Base-by-base conservation (phyloP, 2,888 invertebrate genomes). In the Drosophila maculinotata region DNA sequence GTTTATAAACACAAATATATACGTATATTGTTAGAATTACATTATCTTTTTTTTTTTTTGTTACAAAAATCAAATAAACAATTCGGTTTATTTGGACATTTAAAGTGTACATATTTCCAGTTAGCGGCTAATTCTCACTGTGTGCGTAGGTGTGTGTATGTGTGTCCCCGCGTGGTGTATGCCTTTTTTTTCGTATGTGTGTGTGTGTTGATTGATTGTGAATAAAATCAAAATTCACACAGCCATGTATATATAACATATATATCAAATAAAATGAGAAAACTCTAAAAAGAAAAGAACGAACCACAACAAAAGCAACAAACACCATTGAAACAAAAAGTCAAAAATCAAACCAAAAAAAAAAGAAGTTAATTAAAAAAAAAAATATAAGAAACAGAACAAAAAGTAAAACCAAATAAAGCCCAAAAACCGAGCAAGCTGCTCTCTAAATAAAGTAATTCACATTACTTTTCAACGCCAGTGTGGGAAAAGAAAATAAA, bases 61-160 rank as follows among this genome's bases (percentile, higher is more conserved):
- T 12, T 62, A n/a, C n/a, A n/a, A 25, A 15, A 39, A 9, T 31
- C 2, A 20, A 31, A 7, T 15, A 1, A 20, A 20, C 5, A 12
- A 10, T 33, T 64, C 20, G 17, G 25, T 23, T 47, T 14, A 28
- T 15, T 33, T 12, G 15, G n/a, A 41, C 17, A 49, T 17, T 57
- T 17, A 0, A 30, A 63, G 36, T 56, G 64, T 56, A n/a, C n/a
- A n/a, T n/a, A 44, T 38, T 44, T 15, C 17, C 4, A 44, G 10
- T 30, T 41, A 54, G 65, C 70, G 56, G 25, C 56, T 48, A 65
- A 35, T 56, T 58, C 39, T 56, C 44, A n/a, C 17, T 31, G 51
- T 42, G 48, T 47, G 69, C 53, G 74, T 64, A 64, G 63, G 64
- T 73, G 74, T 64, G 45, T 64, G 62, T 28, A 12, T 41, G 12